Conservation (phyloP, 2,888 invertebrate genomes). For the Mantis religiosa region DNA sequence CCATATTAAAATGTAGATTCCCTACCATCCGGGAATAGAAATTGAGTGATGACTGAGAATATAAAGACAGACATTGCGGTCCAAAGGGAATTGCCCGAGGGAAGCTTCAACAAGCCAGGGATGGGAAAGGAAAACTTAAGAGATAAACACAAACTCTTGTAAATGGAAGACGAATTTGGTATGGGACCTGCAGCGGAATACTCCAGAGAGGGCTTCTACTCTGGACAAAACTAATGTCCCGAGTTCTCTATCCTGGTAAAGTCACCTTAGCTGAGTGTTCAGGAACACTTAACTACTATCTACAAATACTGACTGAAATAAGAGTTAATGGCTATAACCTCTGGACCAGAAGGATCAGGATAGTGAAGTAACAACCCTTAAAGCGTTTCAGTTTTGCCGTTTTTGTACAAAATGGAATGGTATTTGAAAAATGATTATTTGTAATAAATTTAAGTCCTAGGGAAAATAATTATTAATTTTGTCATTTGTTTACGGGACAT, state of each 20-base stretch:
- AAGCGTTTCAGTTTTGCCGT: no score
- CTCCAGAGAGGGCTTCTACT: background rate
- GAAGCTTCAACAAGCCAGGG: background rate
- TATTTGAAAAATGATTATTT: no score
- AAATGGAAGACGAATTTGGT: background rate
- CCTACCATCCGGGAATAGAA: background rate
- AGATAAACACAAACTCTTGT: background rate
- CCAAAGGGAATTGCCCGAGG: background rate
- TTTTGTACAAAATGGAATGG: no score
- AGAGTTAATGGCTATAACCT: no score
- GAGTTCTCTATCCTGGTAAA: background rate
- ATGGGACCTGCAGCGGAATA: background rate
- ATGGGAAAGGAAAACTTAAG: background rate
- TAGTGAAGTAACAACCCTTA: no score
- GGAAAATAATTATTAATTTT: no score
- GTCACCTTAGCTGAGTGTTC: background rate
- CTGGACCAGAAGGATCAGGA: no score
- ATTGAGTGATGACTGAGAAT: background rate
- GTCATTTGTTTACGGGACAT: no score
- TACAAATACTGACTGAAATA: no score
- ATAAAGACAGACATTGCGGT: background rate
- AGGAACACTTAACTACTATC: no score
- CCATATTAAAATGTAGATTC: background rate
- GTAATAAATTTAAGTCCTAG: no score
- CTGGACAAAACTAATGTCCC: background rate